A percentile compares a stretch with the other conserved stretches of the same genome.
Evolutionary conservation across 2,888 invertebrate genomes (phyloP).

Genomic region (Hirtodrosophila trivittata): DNA sequence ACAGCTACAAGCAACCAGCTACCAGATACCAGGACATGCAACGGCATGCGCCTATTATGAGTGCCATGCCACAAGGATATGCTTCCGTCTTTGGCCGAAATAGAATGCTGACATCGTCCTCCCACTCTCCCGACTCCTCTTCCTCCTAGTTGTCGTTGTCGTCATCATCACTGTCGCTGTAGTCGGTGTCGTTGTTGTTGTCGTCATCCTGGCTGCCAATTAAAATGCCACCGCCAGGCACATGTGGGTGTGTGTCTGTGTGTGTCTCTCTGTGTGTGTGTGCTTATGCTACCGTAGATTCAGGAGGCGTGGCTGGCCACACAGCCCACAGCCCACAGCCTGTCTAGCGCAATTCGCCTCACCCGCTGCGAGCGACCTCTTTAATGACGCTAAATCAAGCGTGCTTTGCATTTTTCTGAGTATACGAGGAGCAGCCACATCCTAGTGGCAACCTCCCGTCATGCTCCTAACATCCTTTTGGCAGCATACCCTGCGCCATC

Average conservation of each 20-base stretch:
- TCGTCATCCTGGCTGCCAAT: slow-evolving; percentile 70
- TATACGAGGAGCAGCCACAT: slow-evolving; percentile 30
- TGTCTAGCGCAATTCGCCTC: slow-evolving; percentile 51
- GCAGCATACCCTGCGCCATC: slow-evolving; percentile 23
- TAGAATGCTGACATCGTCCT: slow-evolving; percentile 45
- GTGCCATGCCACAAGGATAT: slow-evolving; percentile 61
- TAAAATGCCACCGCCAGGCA: slow-evolving; percentile 78
- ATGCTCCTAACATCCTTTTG: neutral
- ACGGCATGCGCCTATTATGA: slow-evolving; percentile 61
- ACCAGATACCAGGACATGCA: slow-evolving; percentile 42
- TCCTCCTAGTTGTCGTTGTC: neutral
- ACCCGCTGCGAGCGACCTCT: slow-evolving; percentile 49
- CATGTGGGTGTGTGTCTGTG: slow-evolving; percentile 32
- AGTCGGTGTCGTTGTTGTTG: slow-evolving; percentile 20
- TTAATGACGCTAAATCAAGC: slow-evolving; percentile 79
- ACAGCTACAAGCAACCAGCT: neutral
- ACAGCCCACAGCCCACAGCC: slow-evolving; percentile 39
- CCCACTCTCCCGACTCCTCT: neutral
- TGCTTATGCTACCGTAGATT: slow-evolving; percentile 17
- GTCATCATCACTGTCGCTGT: slow-evolving; percentile 13
- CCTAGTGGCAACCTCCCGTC: slow-evolving; percentile 21
- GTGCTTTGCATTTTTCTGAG: slow-evolving; percentile 70
- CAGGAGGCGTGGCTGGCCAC: slow-evolving; percentile 35
- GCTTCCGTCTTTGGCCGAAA: slow-evolving; percentile 64
- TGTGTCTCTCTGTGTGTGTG: slow-evolving; percentile 8